Conservation (phyloP, 2,113 vertebrate species). For the Etia nguti region DNA sequence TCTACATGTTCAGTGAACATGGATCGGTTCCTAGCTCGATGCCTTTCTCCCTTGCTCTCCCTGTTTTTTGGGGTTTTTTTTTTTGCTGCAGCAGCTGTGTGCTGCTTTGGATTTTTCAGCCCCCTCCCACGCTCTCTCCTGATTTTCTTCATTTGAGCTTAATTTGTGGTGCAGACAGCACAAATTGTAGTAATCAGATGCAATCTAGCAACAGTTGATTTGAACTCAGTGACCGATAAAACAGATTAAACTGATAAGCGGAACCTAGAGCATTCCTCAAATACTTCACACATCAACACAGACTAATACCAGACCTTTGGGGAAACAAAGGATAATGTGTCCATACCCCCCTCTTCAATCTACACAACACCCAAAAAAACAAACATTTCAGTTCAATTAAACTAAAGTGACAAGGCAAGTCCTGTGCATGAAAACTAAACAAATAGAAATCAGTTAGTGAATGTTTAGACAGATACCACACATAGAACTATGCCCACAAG, state of each 20-base stretch:
- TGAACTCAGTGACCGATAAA: constrained; percentile 43
- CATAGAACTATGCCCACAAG: not conserved
- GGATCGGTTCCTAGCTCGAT: not conserved
- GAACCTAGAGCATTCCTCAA: constrained; percentile 37
- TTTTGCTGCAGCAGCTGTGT: not conserved
- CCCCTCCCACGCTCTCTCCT: not conserved
- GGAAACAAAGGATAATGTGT: constrained; percentile 33
- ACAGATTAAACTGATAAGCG: constrained; percentile 39
- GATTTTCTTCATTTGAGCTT: not conserved
- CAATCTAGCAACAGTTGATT: constrained; percentile 53
- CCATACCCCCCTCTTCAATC: not conserved
- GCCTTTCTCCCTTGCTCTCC: not conserved
- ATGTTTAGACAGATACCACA: not conserved
- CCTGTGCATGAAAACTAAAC: not conserved
- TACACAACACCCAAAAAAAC: not conserved
- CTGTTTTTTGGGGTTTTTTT: rapidly evolving
- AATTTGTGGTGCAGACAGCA: constrained; percentile 41
- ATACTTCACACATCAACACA: constrained; percentile 45
- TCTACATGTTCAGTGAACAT: not conserved
- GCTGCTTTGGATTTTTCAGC: not conserved
- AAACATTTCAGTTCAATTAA: not conserved
- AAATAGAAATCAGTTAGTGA: not conserved
- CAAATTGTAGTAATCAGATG: constrained; percentile 57
- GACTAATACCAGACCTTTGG: constrained; percentile 29
- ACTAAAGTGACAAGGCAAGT: not conserved